Evolutionary conservation across 23 tunicate species (phyloP).

Genomic region (Diplosoma virens): DNA sequence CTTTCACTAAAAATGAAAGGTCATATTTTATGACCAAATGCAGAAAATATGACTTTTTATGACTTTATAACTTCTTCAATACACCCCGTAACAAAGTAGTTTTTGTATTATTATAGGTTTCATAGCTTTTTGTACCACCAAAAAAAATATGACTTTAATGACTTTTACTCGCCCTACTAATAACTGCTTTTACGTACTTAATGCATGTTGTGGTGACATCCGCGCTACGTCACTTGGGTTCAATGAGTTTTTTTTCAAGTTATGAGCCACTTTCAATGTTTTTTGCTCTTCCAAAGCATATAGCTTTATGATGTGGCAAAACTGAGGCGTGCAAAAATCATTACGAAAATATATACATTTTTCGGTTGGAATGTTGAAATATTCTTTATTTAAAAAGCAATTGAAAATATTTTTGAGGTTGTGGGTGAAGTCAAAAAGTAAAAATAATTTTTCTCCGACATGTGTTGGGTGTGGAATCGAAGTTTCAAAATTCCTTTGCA

Average conservation of each 20-base stretch:
- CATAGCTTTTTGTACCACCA: no score
- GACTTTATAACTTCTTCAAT: no score
- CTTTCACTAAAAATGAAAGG: no score
- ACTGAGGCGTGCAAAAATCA: neutral
- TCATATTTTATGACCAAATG: no score
- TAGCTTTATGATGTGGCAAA: conserved; percentile 5
- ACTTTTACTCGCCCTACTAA: no score
- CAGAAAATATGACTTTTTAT: no score
- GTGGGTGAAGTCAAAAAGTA: conserved; percentile 20
- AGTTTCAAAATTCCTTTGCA: no score
- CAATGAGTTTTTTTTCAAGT: conserved; percentile 6
- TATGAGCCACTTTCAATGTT: conserved; percentile 16
- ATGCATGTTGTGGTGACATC: conserved; percentile 26
- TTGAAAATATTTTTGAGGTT: conserved; percentile 16
- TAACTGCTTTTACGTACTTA: no score
- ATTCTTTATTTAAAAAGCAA: neutral
- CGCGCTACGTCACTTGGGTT: conserved; percentile 19
- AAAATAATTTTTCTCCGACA: conserved; percentile 2
- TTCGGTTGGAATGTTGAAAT: neutral
- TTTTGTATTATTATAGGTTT: no score
- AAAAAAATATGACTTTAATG: no score
- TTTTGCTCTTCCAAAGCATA: conserved; percentile 13
- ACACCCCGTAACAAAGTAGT: no score
- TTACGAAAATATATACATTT: neutral
- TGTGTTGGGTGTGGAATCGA: conserved; percentile 15